These are phyloP conservation scores for Siderastrea siderea DNA, from an alignment of 92 coral and sea anemone genomes.

Conservation along the genomic window DNA sequence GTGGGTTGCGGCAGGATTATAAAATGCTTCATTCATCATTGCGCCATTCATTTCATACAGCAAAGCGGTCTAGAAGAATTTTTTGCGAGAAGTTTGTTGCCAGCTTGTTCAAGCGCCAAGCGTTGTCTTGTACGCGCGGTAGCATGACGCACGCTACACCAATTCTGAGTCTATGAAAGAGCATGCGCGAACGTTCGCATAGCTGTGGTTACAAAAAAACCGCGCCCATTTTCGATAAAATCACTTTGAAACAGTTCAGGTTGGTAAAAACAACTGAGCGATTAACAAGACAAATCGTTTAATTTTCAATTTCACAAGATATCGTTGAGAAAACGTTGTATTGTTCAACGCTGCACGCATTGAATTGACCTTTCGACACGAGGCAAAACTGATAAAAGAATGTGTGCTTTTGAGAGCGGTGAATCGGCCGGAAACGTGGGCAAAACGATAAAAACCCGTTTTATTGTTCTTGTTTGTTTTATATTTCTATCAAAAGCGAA, in stretches of 20 bases:
- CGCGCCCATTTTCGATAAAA: conserved; percentile 27
- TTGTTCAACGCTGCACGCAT: conserved; percentile 20
- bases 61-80: background rate
- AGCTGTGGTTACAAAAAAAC: conserved; percentile 37
- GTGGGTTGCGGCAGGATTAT: conserved; percentile 10
- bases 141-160: conserved; percentile 17
- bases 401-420: background rate
- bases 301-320: background rate
- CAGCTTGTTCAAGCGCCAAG: conserved; percentile 27
- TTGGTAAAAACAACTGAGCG: background rate
- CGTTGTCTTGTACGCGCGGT: conserved; percentile 1
- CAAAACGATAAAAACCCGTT: conserved; percentile 9
- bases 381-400: background rate
- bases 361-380: conserved; percentile 23
- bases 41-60: conserved; percentile 23
- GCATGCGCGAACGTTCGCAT: conserved; percentile 46
- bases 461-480: background rate
- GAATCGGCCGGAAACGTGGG: conserved; percentile 21
- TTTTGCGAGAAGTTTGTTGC: conserved; percentile 1
- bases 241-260: background rate
- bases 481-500: background rate
- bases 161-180: background rate
- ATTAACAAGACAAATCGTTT: background rate
- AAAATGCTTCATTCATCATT: background rate
- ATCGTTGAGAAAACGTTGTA: background rate